Evolutionary conservation across 2,888 invertebrate genomes (phyloP).

Genomic region (Tribolium freemani): DNA sequence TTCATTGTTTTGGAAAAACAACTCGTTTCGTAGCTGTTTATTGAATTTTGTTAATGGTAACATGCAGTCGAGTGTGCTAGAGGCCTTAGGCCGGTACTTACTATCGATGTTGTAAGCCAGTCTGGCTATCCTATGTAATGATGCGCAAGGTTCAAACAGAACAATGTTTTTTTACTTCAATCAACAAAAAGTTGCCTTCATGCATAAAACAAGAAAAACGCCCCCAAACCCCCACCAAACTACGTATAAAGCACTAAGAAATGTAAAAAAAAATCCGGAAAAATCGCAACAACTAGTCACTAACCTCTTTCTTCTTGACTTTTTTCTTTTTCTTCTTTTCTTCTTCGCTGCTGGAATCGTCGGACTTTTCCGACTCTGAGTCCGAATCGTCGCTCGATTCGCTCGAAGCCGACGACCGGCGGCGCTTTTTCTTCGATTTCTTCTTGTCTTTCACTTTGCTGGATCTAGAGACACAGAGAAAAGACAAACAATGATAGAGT

Average conservation of each 20-base stretch:
- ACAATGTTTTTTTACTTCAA: constrained; percentile 75
- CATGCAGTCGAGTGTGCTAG: constrained; percentile 63
- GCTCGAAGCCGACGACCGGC: constrained; percentile 57
- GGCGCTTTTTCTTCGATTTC: constrained; percentile 62
- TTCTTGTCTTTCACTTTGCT: constrained; percentile 66
- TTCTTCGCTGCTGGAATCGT: constrained; percentile 66
- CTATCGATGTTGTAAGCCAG: constrained; percentile 63
- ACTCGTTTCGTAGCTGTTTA: constrained; percentile 27
- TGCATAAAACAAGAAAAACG: constrained; percentile 49
- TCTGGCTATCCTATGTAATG: constrained; percentile 81
- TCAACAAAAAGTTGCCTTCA: constrained; percentile 61
- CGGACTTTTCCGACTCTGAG: constrained; percentile 58
- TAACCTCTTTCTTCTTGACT: constrained; percentile 69
- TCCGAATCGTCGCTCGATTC: constrained; percentile 58
- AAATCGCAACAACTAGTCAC: constrained; percentile 45
- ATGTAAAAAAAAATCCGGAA: constrained; percentile 27
- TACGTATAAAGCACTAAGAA: constrained; percentile 40
- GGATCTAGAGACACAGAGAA: constrained; percentile 53
- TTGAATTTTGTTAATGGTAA: constrained; percentile 49
- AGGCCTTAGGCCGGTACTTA: constrained; percentile 64
- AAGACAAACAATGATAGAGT: background rate
- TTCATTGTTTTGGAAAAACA: constrained; percentile 12
- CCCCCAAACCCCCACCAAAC: constrained; percentile 27
- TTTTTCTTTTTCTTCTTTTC: constrained; percentile 69
- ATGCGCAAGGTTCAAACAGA: constrained; percentile 82